These are phyloP conservation scores for Epizoanthus fatuus DNA, from an alignment of 92 coral and sea anemone genomes.

Conservation along the genomic window DNA sequence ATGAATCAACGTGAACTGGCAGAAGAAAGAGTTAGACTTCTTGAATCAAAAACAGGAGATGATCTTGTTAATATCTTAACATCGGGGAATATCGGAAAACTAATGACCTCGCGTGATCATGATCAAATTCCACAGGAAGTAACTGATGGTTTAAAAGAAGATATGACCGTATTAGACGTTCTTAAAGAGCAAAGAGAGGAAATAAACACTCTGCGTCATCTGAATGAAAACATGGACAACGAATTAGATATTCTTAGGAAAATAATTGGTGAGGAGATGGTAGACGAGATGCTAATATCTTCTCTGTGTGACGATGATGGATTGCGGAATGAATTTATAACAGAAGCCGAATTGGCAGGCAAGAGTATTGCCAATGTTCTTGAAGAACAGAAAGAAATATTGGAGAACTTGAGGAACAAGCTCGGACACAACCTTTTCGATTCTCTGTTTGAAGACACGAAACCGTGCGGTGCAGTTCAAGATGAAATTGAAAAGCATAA, in stretches of 20 bases:
- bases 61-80: slow-evolving; percentile 46
- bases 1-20: slow-evolving; percentile 57
- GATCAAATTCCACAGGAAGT: slow-evolving; percentile 11
- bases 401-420: slow-evolving; percentile 42
- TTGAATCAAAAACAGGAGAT: slow-evolving; percentile 73
- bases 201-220: slow-evolving; percentile 57
- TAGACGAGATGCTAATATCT: slow-evolving; percentile 37
- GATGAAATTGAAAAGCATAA: not conserved
- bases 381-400: slow-evolving; percentile 55
- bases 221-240: slow-evolving; percentile 59
- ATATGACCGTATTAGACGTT: slow-evolving; percentile 66
- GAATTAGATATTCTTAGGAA: slow-evolving; percentile 68
- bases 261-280: slow-evolving; percentile 73
- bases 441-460: slow-evolving; percentile 18
- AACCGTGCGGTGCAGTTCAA: not conserved
- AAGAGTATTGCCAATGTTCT: slow-evolving; percentile 65
- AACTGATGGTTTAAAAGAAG: slow-evolving; percentile 22
- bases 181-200: slow-evolving; percentile 62
- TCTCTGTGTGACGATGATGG: slow-evolving; percentile 5
- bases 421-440: slow-evolving; percentile 67
- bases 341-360: slow-evolving; percentile 36
- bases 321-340: slow-evolving; percentile 35
- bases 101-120: not conserved
- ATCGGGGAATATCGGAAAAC: not conserved
- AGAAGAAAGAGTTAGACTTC: slow-evolving; percentile 34